Base-by-base conservation (phyloP, 1,140 invertebrate genomes). In the Dinoponera quadriceps region DNA sequence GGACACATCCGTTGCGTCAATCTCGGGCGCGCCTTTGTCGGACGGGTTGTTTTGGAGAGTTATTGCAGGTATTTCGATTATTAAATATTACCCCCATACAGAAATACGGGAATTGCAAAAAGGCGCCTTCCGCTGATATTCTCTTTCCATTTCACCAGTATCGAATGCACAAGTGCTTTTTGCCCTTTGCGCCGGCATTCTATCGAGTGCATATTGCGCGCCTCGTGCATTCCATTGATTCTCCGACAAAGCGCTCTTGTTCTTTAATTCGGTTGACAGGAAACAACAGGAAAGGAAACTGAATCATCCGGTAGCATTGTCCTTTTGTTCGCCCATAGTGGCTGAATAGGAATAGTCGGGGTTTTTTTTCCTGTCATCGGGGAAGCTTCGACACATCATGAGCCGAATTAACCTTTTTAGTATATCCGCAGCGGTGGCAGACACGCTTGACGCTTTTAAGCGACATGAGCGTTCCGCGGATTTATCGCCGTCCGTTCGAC, bases 201-300 rank as follows among this genome's bases (percentile, higher is more conserved):
- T 77, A 88, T 85, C 83, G 87, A 87, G 72, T 63, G 78, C 73
- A 78, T 88, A 88, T 88, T 85, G 72, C 87, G 48, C 72, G 87
- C 83, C 87, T 88, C 77, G 87, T 85, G 60, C 83, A 72, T 88
- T 88, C 87, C 87, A 88, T 88, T 88, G 86, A 88, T 88, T 81
- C 85, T 27, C 57, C 83, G 83, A 88, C 87, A 88, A 83, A 88
- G 86, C 83, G 83, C 87, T 78, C 87, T 88, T 88, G 87, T 88
- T 88, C 87, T 88, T 88, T 88, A 88, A 88, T 88, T 88, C 72
- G 78, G 54, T 88, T 88, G 73, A 88, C 80, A 83, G 83, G 86
- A 88, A 88, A 88, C 83, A 88, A 88, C 86, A 74, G 83, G 60
- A 82, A 85, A 88, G 86, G 82, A 85, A 88, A 88, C 83, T 84